phyloP scores from a whole-genome alignment of 2,797 vertebrate genomes.

The Myiotriccus ornatus region DNA sequence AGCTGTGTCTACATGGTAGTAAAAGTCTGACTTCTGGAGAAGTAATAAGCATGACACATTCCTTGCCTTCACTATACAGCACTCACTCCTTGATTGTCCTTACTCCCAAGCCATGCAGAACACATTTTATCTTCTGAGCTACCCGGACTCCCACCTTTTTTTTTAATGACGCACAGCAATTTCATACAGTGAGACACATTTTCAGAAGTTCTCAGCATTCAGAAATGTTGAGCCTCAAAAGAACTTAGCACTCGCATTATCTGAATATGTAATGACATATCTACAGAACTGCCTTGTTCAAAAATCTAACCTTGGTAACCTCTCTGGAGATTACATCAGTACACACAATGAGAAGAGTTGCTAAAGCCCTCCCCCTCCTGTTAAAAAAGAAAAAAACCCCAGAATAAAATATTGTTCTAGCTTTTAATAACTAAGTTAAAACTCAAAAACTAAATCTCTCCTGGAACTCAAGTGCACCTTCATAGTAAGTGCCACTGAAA shows the following conservation, averaged over 20 bases:
- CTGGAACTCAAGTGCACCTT: not conserved
- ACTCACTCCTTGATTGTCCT: not conserved
- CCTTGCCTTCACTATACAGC: not conserved
- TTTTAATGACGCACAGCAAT: not conserved
- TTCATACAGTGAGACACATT: not conserved
- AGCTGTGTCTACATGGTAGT: not conserved
- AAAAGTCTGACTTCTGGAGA: not conserved
- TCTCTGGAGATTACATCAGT: not conserved
- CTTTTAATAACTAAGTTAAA: not conserved
- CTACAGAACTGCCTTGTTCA: not conserved
- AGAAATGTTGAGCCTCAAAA: not conserved
- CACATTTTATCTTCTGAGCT: not conserved
- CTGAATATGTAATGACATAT: not conserved
- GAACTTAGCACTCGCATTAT: not conserved
- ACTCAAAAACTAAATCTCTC: not conserved
- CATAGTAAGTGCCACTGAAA: not conserved
- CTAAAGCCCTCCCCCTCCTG: not conserved
- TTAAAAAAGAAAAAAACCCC: not conserved
- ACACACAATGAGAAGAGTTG: not conserved
- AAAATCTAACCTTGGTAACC: not conserved
- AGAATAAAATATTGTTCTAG: not conserved
- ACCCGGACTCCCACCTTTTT: not conserved
- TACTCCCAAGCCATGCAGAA: not conserved
- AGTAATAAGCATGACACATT: fast-evolving
- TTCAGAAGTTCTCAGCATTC: not conserved